Base-by-base conservation (phyloP, 2,888 invertebrate genomes). In the Drosophila barbarae region DNA sequence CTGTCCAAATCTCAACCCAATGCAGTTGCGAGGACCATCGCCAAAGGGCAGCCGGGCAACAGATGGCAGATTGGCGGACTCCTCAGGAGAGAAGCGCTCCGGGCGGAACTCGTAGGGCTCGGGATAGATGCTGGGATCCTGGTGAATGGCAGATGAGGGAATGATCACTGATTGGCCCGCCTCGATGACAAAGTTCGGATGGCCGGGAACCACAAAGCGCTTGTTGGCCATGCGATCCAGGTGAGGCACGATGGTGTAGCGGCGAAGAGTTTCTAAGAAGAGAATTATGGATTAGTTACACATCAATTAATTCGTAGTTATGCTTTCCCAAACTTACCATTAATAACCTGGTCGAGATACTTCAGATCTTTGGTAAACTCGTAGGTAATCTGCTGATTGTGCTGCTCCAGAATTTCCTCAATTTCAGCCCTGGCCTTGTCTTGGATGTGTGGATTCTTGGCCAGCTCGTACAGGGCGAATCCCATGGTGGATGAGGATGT, bases 401-500 rank as follows among this genome's bases (percentile, higher is more conserved):
- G 66, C 28, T 72, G 6, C 12, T 53, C 13, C 10, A 82, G 38
- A 0, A 75, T 71, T 5, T 61, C 59, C 5, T 72, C 67, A 5
- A 87, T 65, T 50, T 85, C 86, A 6, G 56, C 15, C 5, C 86
- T 66, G 8, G 77, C 35, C 46, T 69, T 74, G 3, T 38, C 77
- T 74, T 56, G 86, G 46, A 86, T 58, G 0, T 82, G 69, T 6
- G 44, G 72, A 47, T 86, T 74, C 28, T 68, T 46, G 0, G 86
- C 84, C 36, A 87, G 30, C 35, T 86, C 86, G 13, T 81, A 85
- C 5, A 87, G 44, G 0, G 73, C 71, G 66, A 91, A 92, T 67
- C 91, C 91, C 23, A 93, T 90, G 0, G 92, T 91, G 0, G 92
- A 91, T 0, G 93, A 92, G 0, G 92, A 92, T 0, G 93, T 93